phyloP scores from a whole-genome alignment of 1,140 invertebrate genomes.

The Papilio polyxenes region DNA sequence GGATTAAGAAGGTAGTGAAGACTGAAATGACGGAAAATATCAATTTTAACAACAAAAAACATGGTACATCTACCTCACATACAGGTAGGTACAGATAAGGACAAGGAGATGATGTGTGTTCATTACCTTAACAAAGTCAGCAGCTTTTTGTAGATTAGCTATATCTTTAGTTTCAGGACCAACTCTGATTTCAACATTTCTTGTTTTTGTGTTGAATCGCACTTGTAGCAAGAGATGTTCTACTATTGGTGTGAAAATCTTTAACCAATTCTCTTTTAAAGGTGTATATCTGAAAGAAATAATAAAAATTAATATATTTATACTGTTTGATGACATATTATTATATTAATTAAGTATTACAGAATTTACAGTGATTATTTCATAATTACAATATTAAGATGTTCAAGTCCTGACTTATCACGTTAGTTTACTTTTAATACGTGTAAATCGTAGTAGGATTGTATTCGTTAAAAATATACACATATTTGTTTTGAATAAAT shows the following conservation, averaged over 20 bases:
- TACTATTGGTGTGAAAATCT: constrained; percentile 97
- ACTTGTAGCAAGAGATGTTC: constrained; percentile 97
- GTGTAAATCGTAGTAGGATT: too few species aligned
- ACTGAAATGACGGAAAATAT: too few species aligned
- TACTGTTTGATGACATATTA: too few species aligned
- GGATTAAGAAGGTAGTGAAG: too few species aligned
- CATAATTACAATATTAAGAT: too few species aligned
- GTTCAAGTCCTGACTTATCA: too few species aligned
- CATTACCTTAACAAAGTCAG: constrained; percentile 95
- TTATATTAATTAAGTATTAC: too few species aligned
- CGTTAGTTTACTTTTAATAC: too few species aligned
- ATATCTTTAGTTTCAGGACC: constrained; percentile 91
- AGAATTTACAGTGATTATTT: too few species aligned
- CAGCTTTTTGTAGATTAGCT: constrained; percentile 96
- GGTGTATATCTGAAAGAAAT: constrained; percentile 92
- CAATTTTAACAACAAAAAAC: too few species aligned
- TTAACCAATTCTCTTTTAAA: constrained; percentile 97
- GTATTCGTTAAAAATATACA: constrained; percentile 14
- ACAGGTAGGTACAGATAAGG: neutral
- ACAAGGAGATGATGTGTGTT: too few species aligned
- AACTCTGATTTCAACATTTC: constrained; percentile 93
- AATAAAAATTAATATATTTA: constrained; percentile 60
- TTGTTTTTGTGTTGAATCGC: constrained; percentile 95
- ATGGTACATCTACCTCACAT: too few species aligned
- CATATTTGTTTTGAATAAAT: constrained; percentile 34